phyloP scores from a whole-genome alignment of 2,113 vertebrate genomes.

The Crotophaga sulcirostris region DNA sequence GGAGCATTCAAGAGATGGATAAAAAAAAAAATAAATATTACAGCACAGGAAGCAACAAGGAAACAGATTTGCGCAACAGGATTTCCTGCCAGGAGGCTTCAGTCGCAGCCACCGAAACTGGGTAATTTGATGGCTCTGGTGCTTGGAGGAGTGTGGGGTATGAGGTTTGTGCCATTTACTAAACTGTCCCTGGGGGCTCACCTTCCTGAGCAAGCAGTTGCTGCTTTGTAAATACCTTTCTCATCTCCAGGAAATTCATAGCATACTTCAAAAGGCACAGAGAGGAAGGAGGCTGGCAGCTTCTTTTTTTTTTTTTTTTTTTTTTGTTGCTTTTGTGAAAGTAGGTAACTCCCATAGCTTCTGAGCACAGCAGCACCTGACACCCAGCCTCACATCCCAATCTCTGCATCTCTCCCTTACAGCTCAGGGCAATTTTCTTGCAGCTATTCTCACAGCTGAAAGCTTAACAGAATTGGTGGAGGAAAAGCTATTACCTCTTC shows the following conservation, averaged over 20 bases:
- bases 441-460: background rate
- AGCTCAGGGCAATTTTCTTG: background rate
- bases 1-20: background rate
- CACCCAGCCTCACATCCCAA: background rate
- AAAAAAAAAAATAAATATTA: background rate
- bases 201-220: background rate
- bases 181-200: background rate
- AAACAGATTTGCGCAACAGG: slow-evolving; percentile 6
- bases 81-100: slow-evolving; percentile 37
- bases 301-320: background rate
- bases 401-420: background rate
- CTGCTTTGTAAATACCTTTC: background rate
- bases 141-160: background rate
- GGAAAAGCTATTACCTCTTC: background rate
- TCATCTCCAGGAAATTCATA: background rate
- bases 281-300: background rate
- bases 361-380: background rate
- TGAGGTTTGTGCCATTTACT: background rate
- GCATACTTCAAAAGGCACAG: background rate
- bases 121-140: background rate
- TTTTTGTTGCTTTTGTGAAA: background rate
- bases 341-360: background rate
- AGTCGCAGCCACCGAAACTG: background rate
- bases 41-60: background rate
- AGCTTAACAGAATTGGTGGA: background rate